Percentiles rank a stretch among this genome's conserved stretches.
Conservation (phyloP, 2,888 invertebrate genomes). For the Drosophila nr. perissopoda region DNA sequence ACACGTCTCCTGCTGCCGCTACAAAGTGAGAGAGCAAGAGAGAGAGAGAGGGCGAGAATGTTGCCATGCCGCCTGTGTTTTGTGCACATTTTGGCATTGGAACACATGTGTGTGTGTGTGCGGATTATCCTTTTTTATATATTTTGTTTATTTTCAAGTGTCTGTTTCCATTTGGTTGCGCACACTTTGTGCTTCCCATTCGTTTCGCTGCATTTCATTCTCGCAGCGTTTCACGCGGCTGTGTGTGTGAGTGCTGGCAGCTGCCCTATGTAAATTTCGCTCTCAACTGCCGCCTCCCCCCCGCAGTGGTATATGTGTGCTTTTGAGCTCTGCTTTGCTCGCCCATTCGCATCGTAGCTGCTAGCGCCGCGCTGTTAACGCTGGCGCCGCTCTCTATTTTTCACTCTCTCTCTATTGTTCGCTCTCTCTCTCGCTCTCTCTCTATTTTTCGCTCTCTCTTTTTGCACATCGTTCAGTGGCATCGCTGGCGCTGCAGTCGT, state of each 20-base stretch:
- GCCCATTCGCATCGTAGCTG: slow-evolving; percentile 60
- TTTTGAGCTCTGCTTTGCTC: slow-evolving; percentile 54
- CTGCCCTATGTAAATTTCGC: slow-evolving; percentile 59
- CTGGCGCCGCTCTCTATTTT: slow-evolving; percentile 41
- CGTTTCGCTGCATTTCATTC: slow-evolving; percentile 80
- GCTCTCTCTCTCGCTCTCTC: slow-evolving; percentile 12
- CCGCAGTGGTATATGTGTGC: slow-evolving; percentile 29
- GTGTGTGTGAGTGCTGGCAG: slow-evolving; percentile 37
- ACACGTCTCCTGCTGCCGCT: slow-evolving; percentile 40
- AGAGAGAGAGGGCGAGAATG: slow-evolving; percentile 27
- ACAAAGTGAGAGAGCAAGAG: slow-evolving; percentile 10
- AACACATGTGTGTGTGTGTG: slow-evolving; percentile 36
- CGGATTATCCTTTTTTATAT: slow-evolving; percentile 78
- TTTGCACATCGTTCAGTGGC: slow-evolving; percentile 48
- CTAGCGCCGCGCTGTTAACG: slow-evolving; percentile 50
- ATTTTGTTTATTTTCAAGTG: slow-evolving; percentile 73
- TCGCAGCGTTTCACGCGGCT: slow-evolving; percentile 65
- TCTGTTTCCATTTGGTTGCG: slow-evolving; percentile 68
- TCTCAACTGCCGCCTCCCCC: slow-evolving; percentile 35
- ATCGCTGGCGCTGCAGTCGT: slow-evolving; percentile 66
- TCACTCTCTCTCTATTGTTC: background rate
- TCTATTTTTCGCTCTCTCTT: slow-evolving; percentile 9
- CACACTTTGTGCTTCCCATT: slow-evolving; percentile 69
- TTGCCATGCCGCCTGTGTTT: slow-evolving; percentile 65
- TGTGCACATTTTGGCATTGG: slow-evolving; percentile 64